Evolutionary conservation across 2,888 invertebrate species (phyloP), one percentile per base, ranked within the genome.

Genomic region (Apodemia hepburni): DNA sequence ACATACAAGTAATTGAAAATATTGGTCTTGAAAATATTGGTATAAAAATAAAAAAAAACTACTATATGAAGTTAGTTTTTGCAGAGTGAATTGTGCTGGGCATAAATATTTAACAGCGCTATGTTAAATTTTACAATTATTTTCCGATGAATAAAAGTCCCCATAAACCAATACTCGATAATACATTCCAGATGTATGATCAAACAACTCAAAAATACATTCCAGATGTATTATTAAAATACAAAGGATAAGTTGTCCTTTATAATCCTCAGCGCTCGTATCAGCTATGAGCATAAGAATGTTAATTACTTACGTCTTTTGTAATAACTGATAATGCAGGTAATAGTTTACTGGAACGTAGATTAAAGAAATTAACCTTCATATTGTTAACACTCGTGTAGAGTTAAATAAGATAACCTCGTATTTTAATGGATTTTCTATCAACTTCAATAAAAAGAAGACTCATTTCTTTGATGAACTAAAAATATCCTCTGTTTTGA

Each of bases 291-390:
- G 38, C 12, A 64, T 62, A 66, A 81, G 85, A 87, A 88, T 87
- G 87, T 86, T 88, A 87, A 87, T 87, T 83, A 79, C 83, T 65
- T 71, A 82, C 80, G 79, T 79, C 78, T 77, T 85, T 83, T 81
- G 61, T 66, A 66, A 69, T 70, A 57, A 68, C 59, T 64, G 66
- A 71, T 63, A 70, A 68, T 65, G 51, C 45, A 51, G 63, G 58
- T 59, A 65, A 61, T 58, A 54, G 42, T 58, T 58, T 45, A 61
- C 33, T 61, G 58, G 59, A 66, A 38, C 54, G 51, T 57, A 59
- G 47, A 22, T 54, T 22, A 18, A 57, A 58, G 51, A 38, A 38
- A 49, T 49, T 51, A 51, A 51, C 51, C 51, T 51, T 51, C 22
- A 18, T 51, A 51, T 12, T 51, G 51, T 51, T 22, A 49, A 18